Evolutionary conservation across 2,888 invertebrate genomes (phyloP), one percentile per base, ranked within the genome.

Genomic region (Prenolepis imparis): DNA sequence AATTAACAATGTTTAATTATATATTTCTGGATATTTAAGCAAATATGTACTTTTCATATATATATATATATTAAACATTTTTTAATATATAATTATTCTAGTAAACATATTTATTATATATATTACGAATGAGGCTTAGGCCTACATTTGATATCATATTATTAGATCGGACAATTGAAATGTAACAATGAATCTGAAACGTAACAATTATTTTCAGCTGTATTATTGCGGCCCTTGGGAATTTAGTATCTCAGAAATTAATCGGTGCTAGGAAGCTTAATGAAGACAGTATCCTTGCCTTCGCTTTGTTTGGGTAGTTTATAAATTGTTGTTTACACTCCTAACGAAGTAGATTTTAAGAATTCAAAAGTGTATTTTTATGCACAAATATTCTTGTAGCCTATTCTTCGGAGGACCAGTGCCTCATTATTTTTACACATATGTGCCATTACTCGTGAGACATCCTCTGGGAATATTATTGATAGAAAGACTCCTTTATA

Each of bases 331-430:
- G 41, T 24, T n/a, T 57, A 64, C 3, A 9, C 39, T 64, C 3
- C 6, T 59, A 57, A 68, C 6, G 3, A 78, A 44, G 4, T 28
- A 70, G 59, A 32, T 39, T 72, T 39, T 0, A 63, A n/a, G 12
- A 41, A 6, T 18, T 32, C 36, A 36, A 6, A n/a, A 36, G 24
- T 18, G 24, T 15, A 18, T 4, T 70, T 18, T 21, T 3, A 70
- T 44, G 1, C 0, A 1, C 4, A 75, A 57, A 80, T 85, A 48
- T 85, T 87, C 91, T 88, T 94, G 63, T 94, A 97, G 97, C 68
- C 95, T 98, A 64, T 92, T 97, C n/a, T 97, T 98, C 94, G 98
- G 97, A 78, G 98, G 98, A 41, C 96, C 97, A 1, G 95, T 98
- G 4, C 98, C 98, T 0, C 98, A 98, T 94, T 97, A 96, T 92